Conservation (phyloP, 2,113 vertebrate species). For the Mandrillus leucophaeus region DNA sequence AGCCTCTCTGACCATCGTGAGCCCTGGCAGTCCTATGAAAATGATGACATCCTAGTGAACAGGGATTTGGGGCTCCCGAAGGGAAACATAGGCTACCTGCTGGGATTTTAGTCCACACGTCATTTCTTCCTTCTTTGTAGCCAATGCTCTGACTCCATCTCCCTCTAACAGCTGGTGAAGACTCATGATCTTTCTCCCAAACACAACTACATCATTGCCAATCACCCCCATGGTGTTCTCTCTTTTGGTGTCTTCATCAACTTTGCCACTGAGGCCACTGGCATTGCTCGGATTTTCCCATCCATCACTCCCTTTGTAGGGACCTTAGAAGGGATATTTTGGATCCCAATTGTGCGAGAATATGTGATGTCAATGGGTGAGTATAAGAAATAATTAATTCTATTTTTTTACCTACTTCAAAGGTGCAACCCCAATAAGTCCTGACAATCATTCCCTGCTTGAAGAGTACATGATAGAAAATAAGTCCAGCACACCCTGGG, state of each 20-base stretch:
- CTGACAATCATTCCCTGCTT: not conserved
- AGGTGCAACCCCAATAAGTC: not conserved
- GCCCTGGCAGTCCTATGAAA: not conserved
- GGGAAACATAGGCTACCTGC: not conserved
- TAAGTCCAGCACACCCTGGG: not conserved
- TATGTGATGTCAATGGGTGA: constrained; percentile 79
- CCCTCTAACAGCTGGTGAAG: constrained; percentile 75
- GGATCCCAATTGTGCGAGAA: constrained; percentile 77
- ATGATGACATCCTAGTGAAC: not conserved
- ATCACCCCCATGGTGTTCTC: constrained; percentile 68
- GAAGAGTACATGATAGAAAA: constrained; percentile 7
- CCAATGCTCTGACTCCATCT: constrained; percentile 46
- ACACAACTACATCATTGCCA: constrained; percentile 72
- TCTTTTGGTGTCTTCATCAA: constrained; percentile 71
- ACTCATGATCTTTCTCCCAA: constrained; percentile 71
- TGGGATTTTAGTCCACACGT: not conserved
- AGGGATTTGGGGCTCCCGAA: not conserved
- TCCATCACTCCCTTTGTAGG: constrained; percentile 72
- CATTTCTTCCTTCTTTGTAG: constrained; percentile 23
- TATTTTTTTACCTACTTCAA: constrained; percentile 3
- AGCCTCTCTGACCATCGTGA: not conserved
- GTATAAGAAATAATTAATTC: constrained; percentile 33
- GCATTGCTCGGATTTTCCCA: constrained; percentile 73
- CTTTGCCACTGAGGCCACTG: constrained; percentile 77
- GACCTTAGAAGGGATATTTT: constrained; percentile 77